phyloP scores from a whole-genome alignment of 2,888 invertebrate genomes.

The Agriotes lineatus region DNA sequence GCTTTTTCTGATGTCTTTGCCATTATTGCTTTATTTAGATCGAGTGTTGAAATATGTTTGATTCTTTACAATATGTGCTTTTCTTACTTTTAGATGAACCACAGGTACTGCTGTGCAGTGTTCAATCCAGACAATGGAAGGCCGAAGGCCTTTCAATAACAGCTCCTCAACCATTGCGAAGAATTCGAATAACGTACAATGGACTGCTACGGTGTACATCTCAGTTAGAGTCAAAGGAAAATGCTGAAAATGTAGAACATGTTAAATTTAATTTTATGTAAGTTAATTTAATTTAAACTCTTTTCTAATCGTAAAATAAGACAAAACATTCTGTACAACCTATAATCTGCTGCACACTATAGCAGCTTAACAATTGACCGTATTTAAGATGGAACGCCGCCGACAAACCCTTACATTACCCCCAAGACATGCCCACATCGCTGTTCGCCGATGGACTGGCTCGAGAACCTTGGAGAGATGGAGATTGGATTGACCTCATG shows the following conservation, averaged over 20 bases:
- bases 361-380: too few relatives aligned
- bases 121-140: conserved; percentile 69
- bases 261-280: conserved; percentile 45
- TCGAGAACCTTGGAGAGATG: conserved; percentile 71
- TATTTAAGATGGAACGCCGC: conserved; percentile 68
- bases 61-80: conserved; percentile 46
- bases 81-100: conserved; percentile 74
- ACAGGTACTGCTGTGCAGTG: conserved; percentile 66
- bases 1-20: too few relatives aligned
- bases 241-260: conserved; percentile 64
- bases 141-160: conserved; percentile 73
- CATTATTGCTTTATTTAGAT: too few relatives aligned
- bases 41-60: conserved; percentile 9
- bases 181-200: conserved; percentile 77
- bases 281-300: too few relatives aligned
- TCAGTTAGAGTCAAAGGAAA: conserved; percentile 15
- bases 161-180: conserved; percentile 71
- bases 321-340: too few relatives aligned
- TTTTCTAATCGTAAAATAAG: too few relatives aligned
- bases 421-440: conserved; percentile 70
- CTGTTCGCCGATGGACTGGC: conserved; percentile 72
- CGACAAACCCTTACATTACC: conserved; percentile 67
- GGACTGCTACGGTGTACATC: conserved; percentile 71
- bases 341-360: too few relatives aligned
- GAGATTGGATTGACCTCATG: conserved; percentile 71